Evolutionary conservation across 2,797 vertebrate genomes (phyloP), one percentile per base, ranked within the genome.

Genomic region (Hypotaenidia okinawae): DNA sequence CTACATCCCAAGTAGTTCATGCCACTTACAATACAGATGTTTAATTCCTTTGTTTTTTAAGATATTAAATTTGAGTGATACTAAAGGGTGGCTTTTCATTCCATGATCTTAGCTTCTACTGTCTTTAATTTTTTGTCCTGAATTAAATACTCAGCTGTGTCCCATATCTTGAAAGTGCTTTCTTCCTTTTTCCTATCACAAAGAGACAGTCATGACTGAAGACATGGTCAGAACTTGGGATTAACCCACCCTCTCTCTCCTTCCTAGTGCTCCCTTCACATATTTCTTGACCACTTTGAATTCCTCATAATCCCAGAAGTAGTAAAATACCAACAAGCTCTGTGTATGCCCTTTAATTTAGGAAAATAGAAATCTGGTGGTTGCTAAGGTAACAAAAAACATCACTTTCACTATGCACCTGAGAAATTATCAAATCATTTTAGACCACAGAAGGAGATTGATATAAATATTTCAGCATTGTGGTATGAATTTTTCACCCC

Each of bases 371-470:
- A 57, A 79, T 57, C 45, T 79, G 24, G 35, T 66, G 61, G 77
- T 93, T 91, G 49, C 72, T 83, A 95, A 67, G 86, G 72, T 87
- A 96, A 94, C 72, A 80, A 83, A 96, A 95, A 41, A 22, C 24
- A 80, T 22, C 19, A n/a, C 14, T 83, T 82, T 81, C 23, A 51
- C 54, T 43, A 23, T 51, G 25, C 4, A 81, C 25, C 49, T 72
- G 51, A 84, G 61, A 35, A 63, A 39, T 76, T 91, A 85, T 73
- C 54, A 87, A 81, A 62, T 86, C 21, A 14, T 63, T 76, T 41
- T 19, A 63, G 16, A 75, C 47, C 21, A 55, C 30, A 77, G 84
- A 93, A 87, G 13, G 45, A 73, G 32, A 61, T 32, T 2, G 76
- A 57, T 80, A 67, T 33, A 84, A 79, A 35, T 58, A 52, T 70